Evolutionary conservation across 2,113 vertebrate genomes (phyloP).

Genomic region (Hippolais icterina): DNA sequence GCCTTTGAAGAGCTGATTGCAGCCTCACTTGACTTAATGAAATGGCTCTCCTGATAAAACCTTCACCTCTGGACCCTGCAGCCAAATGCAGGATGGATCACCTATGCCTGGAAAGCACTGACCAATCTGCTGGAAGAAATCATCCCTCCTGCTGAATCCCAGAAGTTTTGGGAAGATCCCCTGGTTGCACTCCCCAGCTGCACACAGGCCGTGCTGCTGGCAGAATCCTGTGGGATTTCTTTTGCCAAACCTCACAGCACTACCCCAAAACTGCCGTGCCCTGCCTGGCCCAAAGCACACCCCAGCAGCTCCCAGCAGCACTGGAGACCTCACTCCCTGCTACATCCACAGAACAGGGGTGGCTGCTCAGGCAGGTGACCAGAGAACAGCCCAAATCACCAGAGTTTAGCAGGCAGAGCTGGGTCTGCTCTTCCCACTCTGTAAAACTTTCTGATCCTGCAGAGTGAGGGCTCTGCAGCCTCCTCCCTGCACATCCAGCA

Average conservation of each 20-base stretch:
- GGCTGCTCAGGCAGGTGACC: background rate
- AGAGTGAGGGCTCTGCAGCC: background rate
- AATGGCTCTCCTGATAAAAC: background rate
- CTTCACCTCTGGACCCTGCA: background rate
- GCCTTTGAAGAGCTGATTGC: background rate
- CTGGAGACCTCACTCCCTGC: background rate
- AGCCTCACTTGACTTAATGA: background rate
- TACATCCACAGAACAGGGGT: background rate
- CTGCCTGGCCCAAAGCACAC: background rate
- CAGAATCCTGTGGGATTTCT: background rate
- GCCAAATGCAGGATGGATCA: background rate
- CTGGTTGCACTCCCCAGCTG: background rate
- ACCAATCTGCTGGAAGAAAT: background rate
- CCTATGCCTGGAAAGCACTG: background rate
- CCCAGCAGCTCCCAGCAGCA: background rate
- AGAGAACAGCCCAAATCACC: background rate
- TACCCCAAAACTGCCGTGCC: background rate
- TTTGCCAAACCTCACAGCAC: background rate
- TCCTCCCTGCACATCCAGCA: background rate
- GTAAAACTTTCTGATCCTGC: accelerated
- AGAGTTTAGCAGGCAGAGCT: background rate
- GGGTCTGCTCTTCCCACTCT: background rate
- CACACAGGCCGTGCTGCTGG: background rate
- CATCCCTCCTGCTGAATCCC: background rate
- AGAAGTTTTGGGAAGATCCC: background rate